Percentiles rank a stretch among this genome's conserved stretches.
These are phyloP conservation scores for Rhinichthys klamathensis DNA, from an alignment of 2,113 vertebrate genomes.

Conservation along the genomic window DNA sequence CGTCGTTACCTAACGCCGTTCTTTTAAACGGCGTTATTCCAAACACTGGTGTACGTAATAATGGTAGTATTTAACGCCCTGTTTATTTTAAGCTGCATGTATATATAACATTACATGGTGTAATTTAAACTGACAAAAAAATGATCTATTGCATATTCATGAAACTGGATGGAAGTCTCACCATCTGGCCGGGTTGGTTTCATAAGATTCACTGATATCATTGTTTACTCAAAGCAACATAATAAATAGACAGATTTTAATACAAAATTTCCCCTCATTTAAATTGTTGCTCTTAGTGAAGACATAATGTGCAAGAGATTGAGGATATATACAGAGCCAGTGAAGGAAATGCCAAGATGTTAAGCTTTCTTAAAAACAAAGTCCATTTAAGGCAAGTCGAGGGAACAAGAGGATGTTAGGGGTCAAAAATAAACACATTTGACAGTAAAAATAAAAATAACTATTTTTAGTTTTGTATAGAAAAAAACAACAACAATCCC, in stretches of 20 bases:
- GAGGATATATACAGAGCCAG: background rate
- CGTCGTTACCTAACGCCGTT: too few species aligned
- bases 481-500: background rate
- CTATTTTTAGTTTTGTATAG: background rate
- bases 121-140: background rate
- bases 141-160: background rate
- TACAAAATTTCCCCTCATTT: background rate
- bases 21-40: too few species aligned
- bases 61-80: background rate
- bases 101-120: background rate
- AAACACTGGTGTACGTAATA: too few species aligned
- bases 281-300: background rate
- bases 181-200: background rate
- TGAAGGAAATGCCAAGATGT: background rate
- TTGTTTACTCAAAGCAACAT: constrained; percentile 5
- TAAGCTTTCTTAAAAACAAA: background rate
- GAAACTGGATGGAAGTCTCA: background rate
- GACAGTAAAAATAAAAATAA: background rate
- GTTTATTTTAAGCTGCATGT: background rate
- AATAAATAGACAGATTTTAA: background rate
- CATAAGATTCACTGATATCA: constrained; percentile 1
- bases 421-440: background rate
- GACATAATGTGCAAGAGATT: background rate
- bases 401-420: background rate
- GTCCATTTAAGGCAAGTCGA: background rate